phyloP scores from a whole-genome alignment of 2,113 vertebrate species.

The Trichechus manatus region DNA sequence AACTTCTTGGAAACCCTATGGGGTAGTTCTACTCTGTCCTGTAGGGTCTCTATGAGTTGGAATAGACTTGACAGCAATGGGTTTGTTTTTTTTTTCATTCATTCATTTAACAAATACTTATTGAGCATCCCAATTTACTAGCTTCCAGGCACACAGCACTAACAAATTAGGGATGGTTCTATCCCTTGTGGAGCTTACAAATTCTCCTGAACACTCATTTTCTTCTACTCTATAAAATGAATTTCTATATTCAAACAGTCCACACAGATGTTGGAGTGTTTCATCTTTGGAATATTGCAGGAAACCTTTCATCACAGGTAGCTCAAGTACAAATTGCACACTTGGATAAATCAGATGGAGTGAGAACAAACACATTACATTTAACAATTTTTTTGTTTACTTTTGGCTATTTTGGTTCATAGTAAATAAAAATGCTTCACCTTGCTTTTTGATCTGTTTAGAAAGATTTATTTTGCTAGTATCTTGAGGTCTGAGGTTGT shows the following conservation, averaged over 20 bases:
- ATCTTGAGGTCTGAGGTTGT: not conserved
- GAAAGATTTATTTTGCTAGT: constrained; percentile 19
- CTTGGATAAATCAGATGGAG: not conserved
- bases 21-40: no score
- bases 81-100: not conserved
- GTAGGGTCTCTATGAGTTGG: no score
- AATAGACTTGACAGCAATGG: no score
- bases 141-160: not conserved
- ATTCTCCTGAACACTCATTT: not conserved
- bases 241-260: constrained; percentile 3
- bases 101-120: not conserved
- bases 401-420: not conserved
- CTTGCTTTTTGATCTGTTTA: not conserved
- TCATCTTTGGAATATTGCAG: not conserved
- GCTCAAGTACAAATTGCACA: not conserved
- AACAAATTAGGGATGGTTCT: not conserved
- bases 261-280: not conserved
- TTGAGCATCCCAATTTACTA: not conserved
- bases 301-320: not conserved
- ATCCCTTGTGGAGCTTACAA: not conserved
- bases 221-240: not conserved
- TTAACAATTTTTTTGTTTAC: constrained; percentile 23
- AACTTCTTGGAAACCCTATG: no score
- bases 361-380: not conserved
- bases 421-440: not conserved